Evolutionary conservation across 2,797 vertebrate genomes (phyloP), one percentile per base, ranked within the genome.

Genomic region (Phoeniculus purpureus): DNA sequence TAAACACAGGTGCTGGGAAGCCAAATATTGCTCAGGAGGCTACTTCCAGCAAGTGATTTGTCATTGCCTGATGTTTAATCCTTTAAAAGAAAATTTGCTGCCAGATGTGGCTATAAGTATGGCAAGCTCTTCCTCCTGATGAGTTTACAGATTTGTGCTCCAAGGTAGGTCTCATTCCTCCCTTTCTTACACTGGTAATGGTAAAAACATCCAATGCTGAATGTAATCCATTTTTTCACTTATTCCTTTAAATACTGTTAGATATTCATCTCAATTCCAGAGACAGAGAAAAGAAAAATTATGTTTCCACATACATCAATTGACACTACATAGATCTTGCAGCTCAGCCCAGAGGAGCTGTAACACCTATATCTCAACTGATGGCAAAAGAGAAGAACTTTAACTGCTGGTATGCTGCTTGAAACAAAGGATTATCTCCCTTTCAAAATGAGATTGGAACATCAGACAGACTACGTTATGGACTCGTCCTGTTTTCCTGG

Each of bases 1-100:
- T 87, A 93, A 92, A 93, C 73, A 87, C 90, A 94, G 91, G 75
- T 80, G 76, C 77, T 89, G 81, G 75, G 59, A 85, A 93, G 55
- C 3, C 56, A 87, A 94, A 90, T 10, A 15, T 75, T 75, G 56
- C 66, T 92, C 81, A 71, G 76, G 73, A 94, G 76, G 66, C 90
- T 94, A 70, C 75, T 90, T 93, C 81, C 62, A 78, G 52, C 79
- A 83, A 93, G 73, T n/a, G 15, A 80, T 92, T 43, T 91, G 88
- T 92, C 94, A 85, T 6, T 95, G 55, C 34, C 55, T 89, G 68
- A 74, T 87, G 51, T 62, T 54, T 72, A 66, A 61, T 82, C 25
- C 29, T 82, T 62, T 64, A 71, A 43, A 90, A 82, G 67, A 90
- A 91, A 88, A 87, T 83, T 55, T 81, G 15, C 75, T 81, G 51